These are phyloP conservation scores for Cliona cf. orientalis DNA, from an alignment of 37 sponge, comb jelly and placozoan genomes.

Conservation along the genomic window DNA sequence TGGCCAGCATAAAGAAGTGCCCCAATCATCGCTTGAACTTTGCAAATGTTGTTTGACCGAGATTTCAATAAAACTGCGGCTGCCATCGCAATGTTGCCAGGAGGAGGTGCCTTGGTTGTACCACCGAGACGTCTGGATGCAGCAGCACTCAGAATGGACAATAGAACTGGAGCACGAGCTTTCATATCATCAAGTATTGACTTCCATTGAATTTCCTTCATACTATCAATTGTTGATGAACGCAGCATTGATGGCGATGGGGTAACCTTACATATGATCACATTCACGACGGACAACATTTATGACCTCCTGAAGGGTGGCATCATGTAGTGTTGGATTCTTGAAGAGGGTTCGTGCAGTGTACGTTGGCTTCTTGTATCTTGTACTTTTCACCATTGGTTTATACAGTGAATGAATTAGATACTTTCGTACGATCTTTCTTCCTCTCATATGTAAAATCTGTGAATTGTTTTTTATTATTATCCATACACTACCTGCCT, in stretches of 20 bases:
- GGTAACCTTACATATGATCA: background rate
- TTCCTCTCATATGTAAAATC: background rate
- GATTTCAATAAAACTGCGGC: constrained; percentile 7
- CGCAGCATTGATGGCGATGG: background rate
- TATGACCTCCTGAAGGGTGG: constrained; percentile 8
- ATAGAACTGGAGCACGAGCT: constrained; percentile 3
- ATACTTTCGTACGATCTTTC: background rate
- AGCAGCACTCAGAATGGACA: constrained; percentile 2
- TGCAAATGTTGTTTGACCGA: background rate
- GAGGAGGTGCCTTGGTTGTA: background rate
- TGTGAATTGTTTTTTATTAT: constrained; percentile 4
- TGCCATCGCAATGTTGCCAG: background rate
- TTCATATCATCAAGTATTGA: constrained; percentile 7
- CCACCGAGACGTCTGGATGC: too few relatives aligned
- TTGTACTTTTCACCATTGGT: constrained; percentile 11
- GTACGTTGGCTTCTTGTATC: constrained; percentile 43
- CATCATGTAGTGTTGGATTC: background rate
- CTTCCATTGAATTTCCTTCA: background rate
- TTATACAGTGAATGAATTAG: constrained; percentile 8
- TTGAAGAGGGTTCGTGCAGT: constrained; percentile 11
- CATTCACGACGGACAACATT: background rate
- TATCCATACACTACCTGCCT: background rate
- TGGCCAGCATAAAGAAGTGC: constrained; percentile 31
- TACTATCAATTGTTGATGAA: background rate
- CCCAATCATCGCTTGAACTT: constrained; percentile 9